Evolutionary conservation across 2,113 vertebrate genomes (phyloP).

Genomic region (Hoplias malabaricus): DNA sequence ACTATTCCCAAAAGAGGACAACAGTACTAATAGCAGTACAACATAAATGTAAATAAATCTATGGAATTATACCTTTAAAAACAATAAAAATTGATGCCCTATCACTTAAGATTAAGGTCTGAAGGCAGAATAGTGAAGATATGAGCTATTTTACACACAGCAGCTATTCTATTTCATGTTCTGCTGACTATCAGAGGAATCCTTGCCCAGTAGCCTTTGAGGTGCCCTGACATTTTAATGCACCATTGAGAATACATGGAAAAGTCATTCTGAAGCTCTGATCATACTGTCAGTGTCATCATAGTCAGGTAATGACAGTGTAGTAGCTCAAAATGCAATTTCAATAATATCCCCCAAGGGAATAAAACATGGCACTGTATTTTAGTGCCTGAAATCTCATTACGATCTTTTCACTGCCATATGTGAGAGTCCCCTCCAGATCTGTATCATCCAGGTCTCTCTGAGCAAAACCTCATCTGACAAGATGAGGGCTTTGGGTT

Average conservation of each 20-base stretch:
- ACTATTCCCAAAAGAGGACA: too few relatives aligned
- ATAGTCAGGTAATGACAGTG: background rate
- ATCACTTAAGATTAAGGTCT: background rate
- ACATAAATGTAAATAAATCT: too few relatives aligned
- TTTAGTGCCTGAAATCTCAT: background rate
- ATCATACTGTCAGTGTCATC: background rate
- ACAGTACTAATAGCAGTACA: too few relatives aligned
- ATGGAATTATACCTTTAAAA: background rate
- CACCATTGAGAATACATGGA: conserved; percentile 20
- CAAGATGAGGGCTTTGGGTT: background rate
- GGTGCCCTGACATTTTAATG: conserved; percentile 15
- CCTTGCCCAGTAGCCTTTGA: conserved; percentile 24
- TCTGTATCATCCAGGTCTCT: conserved; percentile 2
- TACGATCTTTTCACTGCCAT: background rate
- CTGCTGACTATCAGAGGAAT: background rate
- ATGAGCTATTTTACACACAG: background rate
- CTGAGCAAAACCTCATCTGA: background rate
- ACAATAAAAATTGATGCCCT: background rate
- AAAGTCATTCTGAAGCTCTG: conserved; percentile 1
- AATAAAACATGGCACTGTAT: background rate
- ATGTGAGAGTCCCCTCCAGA: background rate
- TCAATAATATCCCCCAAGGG: conserved; percentile 1
- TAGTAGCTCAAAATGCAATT: conserved; percentile 1
- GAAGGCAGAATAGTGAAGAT: background rate
- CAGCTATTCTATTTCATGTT: conserved; percentile 18